Base-by-base conservation (phyloP, 2,797 vertebrate genomes). In the Spatula clypeata region DNA sequence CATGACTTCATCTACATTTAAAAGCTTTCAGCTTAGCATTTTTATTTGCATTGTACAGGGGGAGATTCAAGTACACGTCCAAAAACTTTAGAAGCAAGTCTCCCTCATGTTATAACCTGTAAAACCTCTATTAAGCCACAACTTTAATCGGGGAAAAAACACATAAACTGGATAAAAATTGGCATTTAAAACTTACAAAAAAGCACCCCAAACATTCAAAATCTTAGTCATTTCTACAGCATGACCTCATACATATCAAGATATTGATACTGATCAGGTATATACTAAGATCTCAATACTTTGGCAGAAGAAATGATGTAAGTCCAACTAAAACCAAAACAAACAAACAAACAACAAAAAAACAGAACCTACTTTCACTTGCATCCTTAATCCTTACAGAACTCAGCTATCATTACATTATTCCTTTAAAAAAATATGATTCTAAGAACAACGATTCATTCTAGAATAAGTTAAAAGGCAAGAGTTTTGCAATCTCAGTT, bases 21-120 rank as follows among this genome's bases (percentile, higher is more conserved):
- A 92, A 96, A 94, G 85, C 72, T 92, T 80, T 86, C 81, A 92
- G 77, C 61, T 89, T 65, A 80, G n/a, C 64, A 47, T 15, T 95
- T 91, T 90, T 73, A 91, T 89, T 81, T 94, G 62, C 49, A 73
- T 62, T 53, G 32, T 73, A 93, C 12, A 65, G 12, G n/a, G 45
- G 8, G 42, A 94, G 93, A 91, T 85, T 65, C 32, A 93, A 94
- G 54, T 34, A 55, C 44, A 44, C 12, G 21, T 83, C 31, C 54
- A 75, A 83, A 95, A 89, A 31, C 26, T 73, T 83, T 5, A 76
- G 36, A 85, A 91, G 36, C 24, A 34, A 53, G 36, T 71, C 54
- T 91, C 44, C 27, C n/a, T 93, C 34, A 0, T 44, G 57, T 75
- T 83, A 72, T 38, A 86, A 95, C 45, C 62, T 79, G 58, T 2